These are phyloP conservation scores for Drosophila teissieri DNA, from an alignment of 1,140 invertebrate genomes.

Conservation along the genomic window DNA sequence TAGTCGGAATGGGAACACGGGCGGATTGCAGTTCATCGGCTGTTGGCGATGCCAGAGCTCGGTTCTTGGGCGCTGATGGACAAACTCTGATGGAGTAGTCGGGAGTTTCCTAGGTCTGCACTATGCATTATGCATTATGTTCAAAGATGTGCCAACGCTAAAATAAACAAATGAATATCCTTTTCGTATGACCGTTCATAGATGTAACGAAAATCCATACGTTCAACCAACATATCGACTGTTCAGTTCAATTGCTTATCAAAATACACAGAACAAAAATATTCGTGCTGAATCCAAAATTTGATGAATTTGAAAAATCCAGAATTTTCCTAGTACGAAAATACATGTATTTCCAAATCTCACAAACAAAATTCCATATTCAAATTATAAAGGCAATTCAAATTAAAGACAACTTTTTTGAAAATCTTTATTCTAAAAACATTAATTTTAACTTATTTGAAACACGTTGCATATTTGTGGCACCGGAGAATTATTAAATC, in stretches of 20 bases:
- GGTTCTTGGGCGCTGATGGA: not conserved
- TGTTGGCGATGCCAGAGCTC: conserved; percentile 1
- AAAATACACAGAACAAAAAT: too few relatives aligned
- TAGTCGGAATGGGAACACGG: conserved; percentile 2
- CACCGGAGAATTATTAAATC: too few relatives aligned
- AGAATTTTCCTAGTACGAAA: too few relatives aligned
- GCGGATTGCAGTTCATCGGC: not conserved
- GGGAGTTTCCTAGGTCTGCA: not conserved
- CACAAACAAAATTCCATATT: too few relatives aligned
- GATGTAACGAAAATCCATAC: not conserved
- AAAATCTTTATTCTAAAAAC: too few relatives aligned
- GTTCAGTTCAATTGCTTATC: not conserved
- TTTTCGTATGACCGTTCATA: conserved; percentile 6
- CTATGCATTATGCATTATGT: conserved; percentile 25
- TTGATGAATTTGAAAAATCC: too few relatives aligned
- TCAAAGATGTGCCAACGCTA: conserved; percentile 17
- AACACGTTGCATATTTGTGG: too few relatives aligned
- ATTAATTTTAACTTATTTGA: too few relatives aligned
- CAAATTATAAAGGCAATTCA: too few relatives aligned
- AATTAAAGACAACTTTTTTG: too few relatives aligned
- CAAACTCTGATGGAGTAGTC: conserved; percentile 3
- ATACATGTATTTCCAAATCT: too few relatives aligned
- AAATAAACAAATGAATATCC: conserved; percentile 37
- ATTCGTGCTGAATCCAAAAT: too few relatives aligned
- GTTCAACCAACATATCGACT: not conserved